Conservation (phyloP, 2,888 invertebrate species). For the Mesodorylaimus sp. region DNA sequence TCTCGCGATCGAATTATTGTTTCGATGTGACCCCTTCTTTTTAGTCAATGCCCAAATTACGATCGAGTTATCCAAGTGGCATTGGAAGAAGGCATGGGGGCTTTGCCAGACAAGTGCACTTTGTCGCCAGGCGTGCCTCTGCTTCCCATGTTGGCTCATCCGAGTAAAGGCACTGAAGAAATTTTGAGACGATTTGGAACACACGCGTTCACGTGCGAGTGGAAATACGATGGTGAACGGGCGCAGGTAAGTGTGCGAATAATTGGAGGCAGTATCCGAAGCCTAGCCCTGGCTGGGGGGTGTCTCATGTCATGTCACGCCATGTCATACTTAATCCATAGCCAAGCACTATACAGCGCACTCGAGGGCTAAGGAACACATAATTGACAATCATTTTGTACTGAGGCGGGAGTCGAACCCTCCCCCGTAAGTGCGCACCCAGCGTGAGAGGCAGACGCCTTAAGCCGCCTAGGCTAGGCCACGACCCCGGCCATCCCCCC, state of each 20-base stretch:
- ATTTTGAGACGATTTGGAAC: constrained; percentile 66
- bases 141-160: constrained; percentile 96
- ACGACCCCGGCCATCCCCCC: too few species aligned
- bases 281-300: too few species aligned
- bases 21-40: constrained; percentile 19
- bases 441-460: too few species aligned
- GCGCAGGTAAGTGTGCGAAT: constrained; percentile 68
- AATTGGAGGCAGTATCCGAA: too few species aligned
- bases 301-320: too few species aligned
- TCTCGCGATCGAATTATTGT: background rate
- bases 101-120: constrained; percentile 58
- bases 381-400: too few species aligned
- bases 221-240: constrained; percentile 96
- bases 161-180: constrained; percentile 62
- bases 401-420: too few species aligned
- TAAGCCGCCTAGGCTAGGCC: too few species aligned
- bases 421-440: too few species aligned
- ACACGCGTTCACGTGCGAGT: constrained; percentile 79
- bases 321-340: too few species aligned
- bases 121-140: constrained; percentile 69
- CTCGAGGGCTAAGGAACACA: too few species aligned
- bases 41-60: constrained; percentile 83
- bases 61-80: constrained; percentile 60
- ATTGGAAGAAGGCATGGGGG: constrained; percentile 52
- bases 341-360: too few species aligned